Evolutionary conservation across 1,140 invertebrate species (phyloP), one percentile per base, ranked within the genome.

Genomic region (Zelostemma sp.): DNA sequence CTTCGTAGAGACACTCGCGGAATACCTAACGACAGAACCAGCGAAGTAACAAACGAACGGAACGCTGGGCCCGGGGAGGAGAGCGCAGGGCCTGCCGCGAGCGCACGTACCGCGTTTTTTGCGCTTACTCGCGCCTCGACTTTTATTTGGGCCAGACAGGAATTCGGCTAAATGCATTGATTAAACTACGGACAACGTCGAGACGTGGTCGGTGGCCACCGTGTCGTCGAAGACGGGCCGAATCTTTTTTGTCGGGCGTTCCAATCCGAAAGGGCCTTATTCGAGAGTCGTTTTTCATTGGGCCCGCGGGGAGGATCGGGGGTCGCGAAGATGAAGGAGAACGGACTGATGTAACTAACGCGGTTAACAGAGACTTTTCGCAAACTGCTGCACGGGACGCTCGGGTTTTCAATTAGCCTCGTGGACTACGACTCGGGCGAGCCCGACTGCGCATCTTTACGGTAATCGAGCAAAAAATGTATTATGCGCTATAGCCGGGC

Each of bases 81-180:
- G 43, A 38, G 41, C 33, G 19, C 6, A 15, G 53, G 55, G 48
- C 51, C 38, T 16, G 41, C 5, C 49, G 43, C 47, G 53, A 74
- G 63, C 73, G 75, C 70, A 60, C 69, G 76, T 64, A 59, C 46
- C 59, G 58, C 64, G 61, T 82, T 85, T 85, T 84, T 84, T 82
- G 79, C 68, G 46, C 54, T 54, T 55, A 74, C 76, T 76, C 73
- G 74, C 74, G 77, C 77, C 77, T 77, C 74, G 77, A 75, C 78
- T 84, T 83, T 85, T 85, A 84, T 85, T 85, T 85, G 77, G 80
- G 72, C 77, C 81, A 83, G 83, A 82, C 80, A 80, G 80, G 84
- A 85, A 85, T 85, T 85, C 84, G 78, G 80, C 77, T 84, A 85
- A 85, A 85, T 85, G 82, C 82, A 85, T 85, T 84, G 83, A 85